A percentile compares a stretch with the other conserved stretches of the same genome.
phyloP scores from a whole-genome alignment of 2,113 vertebrate species.

The Phocoena phocoena region DNA sequence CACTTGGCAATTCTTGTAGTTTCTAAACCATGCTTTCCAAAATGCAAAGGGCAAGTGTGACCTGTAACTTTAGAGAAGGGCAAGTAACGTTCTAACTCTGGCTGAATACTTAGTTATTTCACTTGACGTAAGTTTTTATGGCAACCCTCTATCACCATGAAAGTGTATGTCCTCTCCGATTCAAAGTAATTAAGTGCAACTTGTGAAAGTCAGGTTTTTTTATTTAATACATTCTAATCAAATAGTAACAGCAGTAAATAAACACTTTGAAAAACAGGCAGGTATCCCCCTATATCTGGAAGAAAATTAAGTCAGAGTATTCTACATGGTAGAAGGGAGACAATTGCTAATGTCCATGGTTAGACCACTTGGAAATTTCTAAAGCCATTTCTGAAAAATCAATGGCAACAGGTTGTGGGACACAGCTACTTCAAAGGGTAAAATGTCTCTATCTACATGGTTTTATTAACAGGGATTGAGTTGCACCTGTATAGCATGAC shows the following conservation, averaged over 20 bases:
- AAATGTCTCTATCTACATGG: slow-evolving; percentile 54
- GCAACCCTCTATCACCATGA: not conserved
- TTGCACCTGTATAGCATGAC: slow-evolving; percentile 81
- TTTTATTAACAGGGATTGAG: slow-evolving; percentile 72
- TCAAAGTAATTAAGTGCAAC: slow-evolving; percentile 70
- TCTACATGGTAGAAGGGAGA: slow-evolving; percentile 88
- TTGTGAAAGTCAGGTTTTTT: slow-evolving; percentile 78
- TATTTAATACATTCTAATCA: slow-evolving; percentile 85
- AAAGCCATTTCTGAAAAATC: slow-evolving; percentile 78
- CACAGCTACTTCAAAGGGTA: slow-evolving; percentile 75
- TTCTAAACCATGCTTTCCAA: slow-evolving; percentile 21
- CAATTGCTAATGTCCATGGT: slow-evolving; percentile 80
- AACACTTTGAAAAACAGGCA: slow-evolving; percentile 70
- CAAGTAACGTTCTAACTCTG: not conserved
- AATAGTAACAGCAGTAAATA: slow-evolving; percentile 83
- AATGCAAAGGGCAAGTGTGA: not conserved
- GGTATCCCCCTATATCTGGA: slow-evolving; percentile 80
- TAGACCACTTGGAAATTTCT: slow-evolving; percentile 68
- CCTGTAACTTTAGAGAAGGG: not conserved
- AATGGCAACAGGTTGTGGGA: slow-evolving; percentile 71
- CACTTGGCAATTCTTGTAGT: not conserved
- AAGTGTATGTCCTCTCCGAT: not conserved
- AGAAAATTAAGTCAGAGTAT: slow-evolving; percentile 83
- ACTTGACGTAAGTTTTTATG: not conserved
- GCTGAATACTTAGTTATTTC: not conserved